phyloP scores from a whole-genome alignment of 2,888 invertebrate genomes.

The Actias luna region DNA sequence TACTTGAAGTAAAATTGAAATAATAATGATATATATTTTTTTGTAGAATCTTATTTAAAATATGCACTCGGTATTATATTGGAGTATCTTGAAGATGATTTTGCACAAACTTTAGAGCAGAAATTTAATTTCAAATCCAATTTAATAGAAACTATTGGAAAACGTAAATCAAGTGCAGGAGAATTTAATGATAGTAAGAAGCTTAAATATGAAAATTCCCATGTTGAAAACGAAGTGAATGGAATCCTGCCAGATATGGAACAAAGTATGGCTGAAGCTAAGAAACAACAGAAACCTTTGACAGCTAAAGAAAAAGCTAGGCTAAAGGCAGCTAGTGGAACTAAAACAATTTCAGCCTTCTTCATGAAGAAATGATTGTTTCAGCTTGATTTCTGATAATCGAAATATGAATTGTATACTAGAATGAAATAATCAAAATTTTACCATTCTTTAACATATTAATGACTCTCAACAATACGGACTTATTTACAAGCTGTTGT shows the following conservation, averaged over 20 bases:
- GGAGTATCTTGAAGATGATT: constrained; percentile 87
- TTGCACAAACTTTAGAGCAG: constrained; percentile 84
- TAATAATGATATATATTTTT: constrained; percentile 21
- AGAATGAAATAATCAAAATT: neutral
- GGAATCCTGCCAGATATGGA: constrained; percentile 50
- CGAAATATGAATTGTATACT: neutral
- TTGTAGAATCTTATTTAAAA: constrained; percentile 84
- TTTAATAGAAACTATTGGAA: constrained; percentile 66
- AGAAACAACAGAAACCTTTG: constrained; percentile 78
- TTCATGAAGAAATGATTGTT: constrained; percentile 84
- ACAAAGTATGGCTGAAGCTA: constrained; percentile 53
- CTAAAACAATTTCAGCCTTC: constrained; percentile 90
- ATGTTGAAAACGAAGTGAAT: constrained; percentile 45
- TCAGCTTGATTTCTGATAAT: constrained; percentile 8
- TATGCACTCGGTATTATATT: constrained; percentile 91
- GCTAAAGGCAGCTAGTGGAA: constrained; percentile 89
- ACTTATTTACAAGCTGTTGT: too few species aligned
- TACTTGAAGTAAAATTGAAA: too few species aligned
- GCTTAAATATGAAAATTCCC: constrained; percentile 56
- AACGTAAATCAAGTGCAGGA: constrained; percentile 76
- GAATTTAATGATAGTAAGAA: constrained; percentile 60
- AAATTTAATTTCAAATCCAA: constrained; percentile 85
- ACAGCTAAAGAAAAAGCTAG: constrained; percentile 88
- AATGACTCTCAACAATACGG: too few species aligned
- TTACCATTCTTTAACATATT: too few species aligned